These are phyloP conservation scores for Hirudo medicinalis DNA, from an alignment of 1,140 invertebrate genomes.

Conservation along the genomic window DNA sequence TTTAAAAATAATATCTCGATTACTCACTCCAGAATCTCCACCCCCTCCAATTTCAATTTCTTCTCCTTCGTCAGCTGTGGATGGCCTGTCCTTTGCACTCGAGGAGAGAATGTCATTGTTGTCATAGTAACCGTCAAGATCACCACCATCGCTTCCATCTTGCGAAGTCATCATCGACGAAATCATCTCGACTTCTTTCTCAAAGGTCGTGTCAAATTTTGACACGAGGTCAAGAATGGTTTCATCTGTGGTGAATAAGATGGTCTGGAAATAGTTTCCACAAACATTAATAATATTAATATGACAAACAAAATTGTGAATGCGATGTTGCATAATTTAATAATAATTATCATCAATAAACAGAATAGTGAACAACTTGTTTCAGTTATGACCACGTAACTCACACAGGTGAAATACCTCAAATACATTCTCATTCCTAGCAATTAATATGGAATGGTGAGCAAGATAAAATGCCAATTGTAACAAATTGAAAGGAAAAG, in stretches of 20 bases:
- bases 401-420: no score
- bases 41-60: slow-evolving; percentile 17
- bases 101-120: slow-evolving; percentile 20
- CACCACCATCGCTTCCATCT: slow-evolving; percentile 18
- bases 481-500: no score
- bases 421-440: no score
- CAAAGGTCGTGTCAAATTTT: slow-evolving; percentile 55
- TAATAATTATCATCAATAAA: no score
- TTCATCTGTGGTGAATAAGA: slow-evolving; percentile 64
- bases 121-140: slow-evolving; percentile 30
- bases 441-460: no score
- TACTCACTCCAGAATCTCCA: no score
- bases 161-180: not conserved
- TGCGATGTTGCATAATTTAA: no score
- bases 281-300: slow-evolving; percentile 5
- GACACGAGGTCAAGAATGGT: slow-evolving; percentile 59
- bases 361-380: no score
- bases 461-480: no score
- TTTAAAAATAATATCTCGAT: no score
- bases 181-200: slow-evolving; percentile 31
- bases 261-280: slow-evolving; percentile 51
- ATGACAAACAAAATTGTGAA: no score
- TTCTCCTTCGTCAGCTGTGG: slow-evolving; percentile 35
- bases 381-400: no score
- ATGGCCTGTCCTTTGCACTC: slow-evolving; percentile 28